These are phyloP conservation scores for Aelia acuminata DNA, from an alignment of 2,888 invertebrate species.

Conservation along the genomic window DNA sequence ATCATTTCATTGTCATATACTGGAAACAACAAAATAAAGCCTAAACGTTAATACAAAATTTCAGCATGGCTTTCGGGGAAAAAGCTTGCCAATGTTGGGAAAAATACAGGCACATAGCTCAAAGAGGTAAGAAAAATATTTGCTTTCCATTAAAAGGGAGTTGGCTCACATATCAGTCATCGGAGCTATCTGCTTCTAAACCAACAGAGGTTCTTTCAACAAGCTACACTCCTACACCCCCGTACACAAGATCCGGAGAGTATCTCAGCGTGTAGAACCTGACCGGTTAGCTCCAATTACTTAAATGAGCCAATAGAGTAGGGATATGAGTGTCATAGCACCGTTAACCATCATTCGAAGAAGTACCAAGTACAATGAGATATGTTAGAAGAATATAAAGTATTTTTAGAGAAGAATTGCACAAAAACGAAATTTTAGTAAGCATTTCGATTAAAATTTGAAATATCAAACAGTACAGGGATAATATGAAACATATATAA, in stretches of 20 bases:
- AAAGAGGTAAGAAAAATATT: constrained; percentile 17
- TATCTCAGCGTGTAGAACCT: background rate
- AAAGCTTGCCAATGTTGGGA: background rate
- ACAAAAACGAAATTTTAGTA: no score
- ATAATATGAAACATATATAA: no score
- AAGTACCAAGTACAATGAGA: no score
- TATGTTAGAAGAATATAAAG: no score
- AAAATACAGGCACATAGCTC: background rate
- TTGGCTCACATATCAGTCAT: constrained; percentile 9
- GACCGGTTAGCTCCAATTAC: background rate
- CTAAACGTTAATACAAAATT: no score
- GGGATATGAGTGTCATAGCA: background rate
- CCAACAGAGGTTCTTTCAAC: constrained; percentile 15
- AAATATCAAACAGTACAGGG: no score
- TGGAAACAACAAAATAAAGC: no score
- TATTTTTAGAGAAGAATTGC: no score
- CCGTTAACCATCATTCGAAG: background rate
- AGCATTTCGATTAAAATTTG: no score
- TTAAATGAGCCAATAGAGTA: background rate
- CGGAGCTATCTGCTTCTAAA: constrained; percentile 2
- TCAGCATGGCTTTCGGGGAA: background rate
- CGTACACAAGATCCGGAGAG: background rate
- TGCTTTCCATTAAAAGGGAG: constrained; percentile 37
- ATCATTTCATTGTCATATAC: no score
- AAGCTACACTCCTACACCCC: background rate